These are phyloP conservation scores for Pangasianodon gigas DNA, from an alignment of 2,113 vertebrate species.

Conservation along the genomic window DNA sequence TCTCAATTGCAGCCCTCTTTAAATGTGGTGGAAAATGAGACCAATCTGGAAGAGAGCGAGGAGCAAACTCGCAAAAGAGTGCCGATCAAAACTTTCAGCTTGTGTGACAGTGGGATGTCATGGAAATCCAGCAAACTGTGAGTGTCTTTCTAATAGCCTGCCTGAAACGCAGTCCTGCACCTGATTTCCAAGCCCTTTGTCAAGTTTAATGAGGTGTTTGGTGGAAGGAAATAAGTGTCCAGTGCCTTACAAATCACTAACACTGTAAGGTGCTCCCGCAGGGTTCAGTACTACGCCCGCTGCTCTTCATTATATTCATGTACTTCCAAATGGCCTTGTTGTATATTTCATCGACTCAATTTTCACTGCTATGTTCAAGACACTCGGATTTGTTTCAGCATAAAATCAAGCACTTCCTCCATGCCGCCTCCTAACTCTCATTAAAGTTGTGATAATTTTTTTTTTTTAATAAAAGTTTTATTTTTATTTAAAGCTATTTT, in stretches of 20 bases:
- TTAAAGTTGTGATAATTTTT: neutral
- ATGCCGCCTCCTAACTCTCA: neutral
- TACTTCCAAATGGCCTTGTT: neutral
- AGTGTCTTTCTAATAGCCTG: neutral
- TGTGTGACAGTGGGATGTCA: conserved; percentile 21
- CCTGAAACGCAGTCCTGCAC: neutral
- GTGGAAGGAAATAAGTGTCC: neutral
- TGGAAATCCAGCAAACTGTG: neutral
- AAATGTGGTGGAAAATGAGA: conserved; percentile 39
- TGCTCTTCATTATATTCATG: conserved; percentile 10
- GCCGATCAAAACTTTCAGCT: conserved; percentile 48
- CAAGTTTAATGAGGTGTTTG: conserved; percentile 19
- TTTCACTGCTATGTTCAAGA: neutral
- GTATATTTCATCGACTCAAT: neutral
- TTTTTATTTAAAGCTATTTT: neutral
- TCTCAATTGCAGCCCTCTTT: conserved; percentile 34
- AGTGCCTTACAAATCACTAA: neutral
- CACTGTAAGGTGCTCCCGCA: neutral
- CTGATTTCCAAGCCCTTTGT: conserved; percentile 17
- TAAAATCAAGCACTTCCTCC: neutral
- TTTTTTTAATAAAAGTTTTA: too few relatives aligned
- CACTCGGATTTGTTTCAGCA: neutral
- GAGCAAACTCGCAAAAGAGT: conserved; percentile 22
- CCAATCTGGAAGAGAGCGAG: conserved; percentile 44
- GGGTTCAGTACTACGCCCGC: neutral